Base-by-base conservation (phyloP, 2,888 invertebrate species). In the Orthosia gracilis region DNA sequence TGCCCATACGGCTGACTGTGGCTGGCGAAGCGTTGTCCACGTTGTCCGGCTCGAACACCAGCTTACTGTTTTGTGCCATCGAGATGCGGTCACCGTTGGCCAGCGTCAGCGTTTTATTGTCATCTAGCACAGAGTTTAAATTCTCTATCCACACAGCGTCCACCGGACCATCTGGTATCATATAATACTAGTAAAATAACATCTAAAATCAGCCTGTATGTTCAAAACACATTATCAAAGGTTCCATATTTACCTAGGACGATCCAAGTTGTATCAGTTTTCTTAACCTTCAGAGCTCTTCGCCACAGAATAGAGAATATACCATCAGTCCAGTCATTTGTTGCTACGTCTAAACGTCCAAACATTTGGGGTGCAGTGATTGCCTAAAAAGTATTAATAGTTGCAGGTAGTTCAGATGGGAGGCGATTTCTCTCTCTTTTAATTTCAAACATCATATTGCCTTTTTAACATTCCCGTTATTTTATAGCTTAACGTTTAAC, bases 291-390 rank as follows among this genome's bases (percentile, higher is more conserved):
- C 26, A 98, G 96, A 3, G 98, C 98, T 92, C 98, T 97, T 86
- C 99, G 97, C 99, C 99, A 99, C 4, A 99, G 94, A 0, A 98
- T 98, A 0, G 99, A 99, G 92, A 99, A 99, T 88, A 99, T 99
- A n/a, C 99, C 99, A 94, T 99, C 99, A 0, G 99, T 99, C 99
- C 99, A 99, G 91, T 99, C 99, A 92, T 99, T 99, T 0, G 99
- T 99, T 0, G 98, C 98, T 0, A 98, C 98, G 92, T 99, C 99
- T 55, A 99, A 95, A 57, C 98, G 97, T 0, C 99, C 99, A 93
- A 99, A 99, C 98, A 99, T 99, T 97, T 99, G 99, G 0, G 99
- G 98, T 0, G 99, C 98, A 31, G 98, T 99, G 82, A 99, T 99
- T 4, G 99, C 98, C 97, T 98, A 65, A 26, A 87, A 70, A 21